These are phyloP conservation scores for Cheilosia scutellata DNA, from an alignment of 2,888 invertebrate species.

Conservation along the genomic window DNA sequence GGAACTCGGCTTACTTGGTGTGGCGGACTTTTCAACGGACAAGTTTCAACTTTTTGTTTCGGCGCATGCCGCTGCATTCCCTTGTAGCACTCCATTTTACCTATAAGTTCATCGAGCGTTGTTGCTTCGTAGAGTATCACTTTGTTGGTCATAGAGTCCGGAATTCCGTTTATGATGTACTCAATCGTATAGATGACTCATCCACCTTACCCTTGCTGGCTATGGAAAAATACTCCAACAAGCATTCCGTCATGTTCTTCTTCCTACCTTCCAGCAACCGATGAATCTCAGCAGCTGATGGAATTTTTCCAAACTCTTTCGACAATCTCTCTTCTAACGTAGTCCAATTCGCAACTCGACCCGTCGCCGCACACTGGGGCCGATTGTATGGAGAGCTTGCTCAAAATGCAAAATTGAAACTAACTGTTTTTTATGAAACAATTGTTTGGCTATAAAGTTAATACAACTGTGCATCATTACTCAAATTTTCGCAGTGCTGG, in stretches of 20 bases:
- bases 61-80: constrained; percentile 22
- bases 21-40: no score
- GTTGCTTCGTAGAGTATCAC: constrained; percentile 13
- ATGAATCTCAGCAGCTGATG: constrained; percentile 31
- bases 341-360: constrained; percentile 20
- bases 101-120: constrained; percentile 7
- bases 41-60: constrained; percentile 2
- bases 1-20: constrained; percentile 5
- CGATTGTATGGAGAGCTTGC: no score
- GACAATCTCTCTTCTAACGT: constrained; percentile 10
- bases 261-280: constrained; percentile 16
- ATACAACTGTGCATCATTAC: no score
- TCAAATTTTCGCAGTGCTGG: no score
- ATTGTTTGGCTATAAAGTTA: no score
- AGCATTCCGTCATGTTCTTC: constrained; percentile 12
- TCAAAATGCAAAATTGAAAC: no score
- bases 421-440: no score
- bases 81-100: constrained; percentile 6
- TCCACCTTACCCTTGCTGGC: constrained; percentile 19
- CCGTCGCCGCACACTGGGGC: no score
- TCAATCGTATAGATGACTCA: constrained; percentile 16
- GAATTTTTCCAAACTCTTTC: constrained; percentile 26
- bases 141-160: constrained; percentile 5
- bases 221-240: constrained; percentile 44
- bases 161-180: constrained; percentile 26